These are phyloP conservation scores for Sarcophaga carnaria DNA, from an alignment of 2,888 invertebrate genomes.

Conservation along the genomic window DNA sequence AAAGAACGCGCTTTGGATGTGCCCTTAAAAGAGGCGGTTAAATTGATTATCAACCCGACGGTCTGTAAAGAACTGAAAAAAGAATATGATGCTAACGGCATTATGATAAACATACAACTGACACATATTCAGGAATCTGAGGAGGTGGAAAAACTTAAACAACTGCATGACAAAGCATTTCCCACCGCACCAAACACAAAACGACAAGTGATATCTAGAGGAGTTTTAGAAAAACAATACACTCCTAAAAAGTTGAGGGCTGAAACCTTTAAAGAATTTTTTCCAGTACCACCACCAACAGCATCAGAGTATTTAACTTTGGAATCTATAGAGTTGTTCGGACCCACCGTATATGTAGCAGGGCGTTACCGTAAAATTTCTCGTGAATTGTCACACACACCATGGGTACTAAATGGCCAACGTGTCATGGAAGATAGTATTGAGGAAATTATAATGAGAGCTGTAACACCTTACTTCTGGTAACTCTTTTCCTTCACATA, in stretches of 20 bases:
- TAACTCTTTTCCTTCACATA: conserved; percentile 79
- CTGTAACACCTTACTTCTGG: conserved; percentile 85
- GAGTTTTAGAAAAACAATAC: conserved; percentile 84
- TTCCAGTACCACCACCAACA: conserved; percentile 83
- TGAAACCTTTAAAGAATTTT: conserved; percentile 82
- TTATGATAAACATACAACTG: conserved; percentile 81
- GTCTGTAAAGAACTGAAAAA: conserved; percentile 84
- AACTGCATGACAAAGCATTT: conserved; percentile 75
- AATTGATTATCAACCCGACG: conserved; percentile 86
- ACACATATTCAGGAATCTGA: conserved; percentile 83
- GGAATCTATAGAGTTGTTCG: conserved; percentile 75
- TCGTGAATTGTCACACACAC: conserved; percentile 94
- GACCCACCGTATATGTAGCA: conserved; percentile 80
- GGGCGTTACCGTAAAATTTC: conserved; percentile 91
- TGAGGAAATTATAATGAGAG: conserved; percentile 91
- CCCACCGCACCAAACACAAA: conserved; percentile 73
- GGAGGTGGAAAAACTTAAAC: conserved; percentile 83
- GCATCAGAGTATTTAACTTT: conserved; percentile 77
- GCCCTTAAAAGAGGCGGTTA: conserved; percentile 90
- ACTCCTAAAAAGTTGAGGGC: conserved; percentile 82
- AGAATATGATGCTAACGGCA: conserved; percentile 83
- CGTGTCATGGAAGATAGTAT: conserved; percentile 93
- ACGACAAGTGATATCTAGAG: conserved; percentile 84
- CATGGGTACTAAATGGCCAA: conserved; percentile 93
- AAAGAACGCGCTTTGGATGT: conserved; percentile 80